Percentiles rank a stretch among this genome's conserved stretches.
These are phyloP conservation scores for Candidula unifasciata DNA, from an alignment of 2,888 invertebrate genomes.

Conservation along the genomic window DNA sequence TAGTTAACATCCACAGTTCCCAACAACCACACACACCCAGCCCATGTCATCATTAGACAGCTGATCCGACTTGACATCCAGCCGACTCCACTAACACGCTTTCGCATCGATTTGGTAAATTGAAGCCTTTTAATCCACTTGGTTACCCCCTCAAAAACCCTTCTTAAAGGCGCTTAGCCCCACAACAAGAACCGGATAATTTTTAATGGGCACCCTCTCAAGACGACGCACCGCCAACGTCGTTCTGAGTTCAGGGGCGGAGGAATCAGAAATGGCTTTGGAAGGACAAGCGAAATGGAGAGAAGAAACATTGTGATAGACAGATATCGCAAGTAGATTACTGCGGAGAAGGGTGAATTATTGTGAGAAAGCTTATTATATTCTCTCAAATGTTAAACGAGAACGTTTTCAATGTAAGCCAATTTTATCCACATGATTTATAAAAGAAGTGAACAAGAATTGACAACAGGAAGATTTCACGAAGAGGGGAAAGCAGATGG, in stretches of 20 bases:
- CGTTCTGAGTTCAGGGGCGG: constrained; percentile 1
- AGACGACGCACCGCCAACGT: constrained; percentile 22
- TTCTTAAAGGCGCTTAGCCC: constrained; percentile 24
- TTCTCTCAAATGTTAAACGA: too few relatives aligned
- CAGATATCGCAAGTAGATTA: too few relatives aligned
- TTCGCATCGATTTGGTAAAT: constrained; percentile 27
- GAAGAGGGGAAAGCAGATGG: too few relatives aligned
- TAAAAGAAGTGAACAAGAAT: too few relatives aligned
- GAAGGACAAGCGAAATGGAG: too few relatives aligned
- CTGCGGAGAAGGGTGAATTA: too few relatives aligned
- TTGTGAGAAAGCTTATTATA: too few relatives aligned
- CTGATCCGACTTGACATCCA: constrained; percentile 19
- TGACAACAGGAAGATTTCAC: too few relatives aligned
- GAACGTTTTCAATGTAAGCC: too few relatives aligned
- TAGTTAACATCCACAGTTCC: not conserved
- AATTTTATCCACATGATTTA: too few relatives aligned
- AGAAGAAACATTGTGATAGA: too few relatives aligned
- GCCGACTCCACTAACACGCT: constrained; percentile 32
- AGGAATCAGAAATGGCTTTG: not conserved
- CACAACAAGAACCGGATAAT: constrained; percentile 22
- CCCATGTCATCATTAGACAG: constrained; percentile 2
- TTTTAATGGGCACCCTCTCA: constrained; percentile 31
- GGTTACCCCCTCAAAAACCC: constrained; percentile 3
- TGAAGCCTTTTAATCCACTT: constrained; percentile 35
- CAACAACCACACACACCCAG: not conserved